Percentiles rank a stretch among this genome's conserved stretches.
Evolutionary conservation across 1,140 invertebrate species (phyloP).

Genomic region (Proctacanthus coquilletti): DNA sequence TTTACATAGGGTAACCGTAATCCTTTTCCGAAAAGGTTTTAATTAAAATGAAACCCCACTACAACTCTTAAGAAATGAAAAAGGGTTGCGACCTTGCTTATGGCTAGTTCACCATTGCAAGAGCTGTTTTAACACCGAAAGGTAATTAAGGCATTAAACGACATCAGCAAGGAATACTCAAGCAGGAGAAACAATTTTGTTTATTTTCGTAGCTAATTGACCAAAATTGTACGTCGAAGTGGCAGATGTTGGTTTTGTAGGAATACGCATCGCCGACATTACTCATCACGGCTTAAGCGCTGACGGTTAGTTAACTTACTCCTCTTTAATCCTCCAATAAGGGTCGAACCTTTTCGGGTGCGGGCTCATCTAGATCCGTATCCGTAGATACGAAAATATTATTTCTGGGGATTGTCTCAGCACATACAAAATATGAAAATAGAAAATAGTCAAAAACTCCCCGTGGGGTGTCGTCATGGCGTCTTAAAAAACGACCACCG

Average conservation of each 20-base stretch:
- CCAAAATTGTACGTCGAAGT: not conserved
- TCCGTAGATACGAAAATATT: not conserved
- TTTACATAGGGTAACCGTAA: too few relatives aligned
- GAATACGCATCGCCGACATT: not conserved
- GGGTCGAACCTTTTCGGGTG: not conserved
- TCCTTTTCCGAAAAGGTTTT: too few relatives aligned
- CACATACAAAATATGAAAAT: not conserved
- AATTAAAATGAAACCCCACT: too few relatives aligned
- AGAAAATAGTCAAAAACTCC: not conserved
- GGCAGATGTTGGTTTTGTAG: not conserved
- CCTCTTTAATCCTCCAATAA: not conserved
- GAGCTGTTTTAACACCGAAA: too few relatives aligned
- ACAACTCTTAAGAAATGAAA: too few relatives aligned
- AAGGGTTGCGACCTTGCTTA: too few relatives aligned
- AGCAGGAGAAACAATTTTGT: not conserved
- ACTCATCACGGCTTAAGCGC: not conserved
- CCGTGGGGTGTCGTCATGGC: too few relatives aligned
- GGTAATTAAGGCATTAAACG: too few relatives aligned
- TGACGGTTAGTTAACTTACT: not conserved
- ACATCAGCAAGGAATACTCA: not conserved
- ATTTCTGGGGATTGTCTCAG: not conserved
- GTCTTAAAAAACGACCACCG: too few relatives aligned
- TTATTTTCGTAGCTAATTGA: slow-evolving; percentile 5
- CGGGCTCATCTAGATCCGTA: not conserved
- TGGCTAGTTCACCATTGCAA: too few relatives aligned